phyloP scores from a whole-genome alignment of 2,888 invertebrate genomes.

The Drosophila rubida region DNA sequence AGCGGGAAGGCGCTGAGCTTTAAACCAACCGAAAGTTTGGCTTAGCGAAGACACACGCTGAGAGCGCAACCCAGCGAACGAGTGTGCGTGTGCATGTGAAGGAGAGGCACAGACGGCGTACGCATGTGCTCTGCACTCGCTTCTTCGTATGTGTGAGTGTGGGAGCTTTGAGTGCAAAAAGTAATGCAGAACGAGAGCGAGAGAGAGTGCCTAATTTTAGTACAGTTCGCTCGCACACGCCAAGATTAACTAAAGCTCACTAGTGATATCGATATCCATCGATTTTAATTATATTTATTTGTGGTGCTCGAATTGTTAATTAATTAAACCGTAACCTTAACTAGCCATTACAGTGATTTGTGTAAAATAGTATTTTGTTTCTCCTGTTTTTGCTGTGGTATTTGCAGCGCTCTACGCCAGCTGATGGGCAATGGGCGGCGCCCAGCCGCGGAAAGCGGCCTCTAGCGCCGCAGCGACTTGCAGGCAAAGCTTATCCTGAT shows the following conservation, averaged over 20 bases:
- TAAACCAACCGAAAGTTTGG: constrained; percentile 15
- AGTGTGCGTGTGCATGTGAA: background rate
- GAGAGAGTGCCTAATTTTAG: constrained; percentile 1
- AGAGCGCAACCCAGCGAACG: background rate
- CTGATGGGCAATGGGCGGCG: constrained; percentile 85
- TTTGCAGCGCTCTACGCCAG: background rate
- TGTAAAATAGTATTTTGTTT: background rate
- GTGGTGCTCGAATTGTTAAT: constrained; percentile 1
- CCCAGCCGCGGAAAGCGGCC: constrained; percentile 93
- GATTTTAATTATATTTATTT: background rate
- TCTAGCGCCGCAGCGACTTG: constrained; percentile 93
- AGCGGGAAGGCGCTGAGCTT: constrained; percentile 7
- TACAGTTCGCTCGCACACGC: constrained; percentile 2
- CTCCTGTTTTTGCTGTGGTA: background rate
- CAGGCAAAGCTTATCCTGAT: constrained; percentile 92
- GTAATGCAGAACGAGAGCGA: background rate
- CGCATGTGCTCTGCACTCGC: background rate
- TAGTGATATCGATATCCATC: background rate
- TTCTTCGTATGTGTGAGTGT: background rate
- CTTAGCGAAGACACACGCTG: background rate
- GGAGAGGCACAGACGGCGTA: background rate
- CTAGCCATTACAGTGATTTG: constrained; percentile 17
- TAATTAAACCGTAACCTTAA: constrained; percentile 40
- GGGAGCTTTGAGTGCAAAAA: background rate
- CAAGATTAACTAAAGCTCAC: constrained; percentile 3